A percentile compares a stretch with the other conserved stretches of the same genome.
Evolutionary conservation across 2,113 vertebrate genomes (phyloP).

Genomic region (Sturnus vulgaris): DNA sequence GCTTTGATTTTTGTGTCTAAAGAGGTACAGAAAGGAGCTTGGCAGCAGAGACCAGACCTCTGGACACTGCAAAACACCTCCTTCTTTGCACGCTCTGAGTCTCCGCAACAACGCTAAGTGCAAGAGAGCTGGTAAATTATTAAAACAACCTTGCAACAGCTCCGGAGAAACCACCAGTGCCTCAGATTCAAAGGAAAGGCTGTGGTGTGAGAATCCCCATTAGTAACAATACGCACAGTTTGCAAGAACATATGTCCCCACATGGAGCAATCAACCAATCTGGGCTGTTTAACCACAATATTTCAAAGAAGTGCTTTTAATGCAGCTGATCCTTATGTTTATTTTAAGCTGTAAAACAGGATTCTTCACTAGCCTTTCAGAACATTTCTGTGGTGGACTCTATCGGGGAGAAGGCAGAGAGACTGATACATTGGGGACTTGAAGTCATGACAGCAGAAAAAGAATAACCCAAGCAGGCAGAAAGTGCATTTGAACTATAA

Average conservation of each 20-base stretch:
- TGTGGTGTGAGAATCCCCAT: constrained; percentile 57
- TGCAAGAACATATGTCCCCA: constrained; percentile 53
- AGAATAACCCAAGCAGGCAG: not conserved
- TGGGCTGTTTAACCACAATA: constrained; percentile 64
- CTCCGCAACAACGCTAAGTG: constrained; percentile 15
- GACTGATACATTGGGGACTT: not conserved
- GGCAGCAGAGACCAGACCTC: constrained; percentile 1
- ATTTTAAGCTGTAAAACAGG: constrained; percentile 3
- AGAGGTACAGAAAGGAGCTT: constrained; percentile 8
- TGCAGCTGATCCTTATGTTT: constrained; percentile 45
- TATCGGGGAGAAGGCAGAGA: not conserved
- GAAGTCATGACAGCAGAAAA: not conserved
- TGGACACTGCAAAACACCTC: not conserved
- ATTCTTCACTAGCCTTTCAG: not conserved
- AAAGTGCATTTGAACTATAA: not conserved
- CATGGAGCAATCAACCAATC: constrained; percentile 56
- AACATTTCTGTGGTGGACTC: not conserved
- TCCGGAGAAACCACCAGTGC: constrained; percentile 38
- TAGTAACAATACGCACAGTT: constrained; percentile 60
- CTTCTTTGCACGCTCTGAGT: not conserved
- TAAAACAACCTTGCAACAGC: constrained; percentile 57
- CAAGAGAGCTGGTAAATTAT: constrained; percentile 55
- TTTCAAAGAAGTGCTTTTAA: constrained; percentile 45
- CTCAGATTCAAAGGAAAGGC: constrained; percentile 43
- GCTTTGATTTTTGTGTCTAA: constrained; percentile 55